phyloP scores from a whole-genome alignment of 2,888 invertebrate species.

The Lysandra coridon region DNA sequence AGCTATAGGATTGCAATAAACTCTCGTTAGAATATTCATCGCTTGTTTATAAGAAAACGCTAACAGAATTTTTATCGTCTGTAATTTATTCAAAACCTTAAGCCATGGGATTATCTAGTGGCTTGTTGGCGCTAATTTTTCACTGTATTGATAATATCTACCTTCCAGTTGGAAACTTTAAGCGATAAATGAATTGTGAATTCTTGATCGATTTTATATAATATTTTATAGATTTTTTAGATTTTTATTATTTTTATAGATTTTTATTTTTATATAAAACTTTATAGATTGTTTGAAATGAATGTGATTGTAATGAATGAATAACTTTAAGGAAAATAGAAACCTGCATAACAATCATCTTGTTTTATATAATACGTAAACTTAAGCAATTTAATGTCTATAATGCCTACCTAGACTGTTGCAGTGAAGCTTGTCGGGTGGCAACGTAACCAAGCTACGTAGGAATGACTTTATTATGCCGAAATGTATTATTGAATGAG shows the following conservation, averaged over 20 bases:
- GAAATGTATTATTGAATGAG: no score
- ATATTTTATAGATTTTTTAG: no score
- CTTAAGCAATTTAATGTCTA: no score
- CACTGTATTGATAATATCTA: not conserved
- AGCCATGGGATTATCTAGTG: conserved; percentile 1
- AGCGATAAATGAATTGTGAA: not conserved
- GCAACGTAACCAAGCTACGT: no score
- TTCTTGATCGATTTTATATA: not conserved
- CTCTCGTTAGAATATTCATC: conserved; percentile 3
- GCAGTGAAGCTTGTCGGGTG: no score
- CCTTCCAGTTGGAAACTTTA: not conserved
- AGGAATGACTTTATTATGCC: no score
- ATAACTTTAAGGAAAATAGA: no score
- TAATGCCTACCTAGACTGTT: no score
- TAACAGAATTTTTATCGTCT: conserved; percentile 18
- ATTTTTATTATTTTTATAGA: no score
- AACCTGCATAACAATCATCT: no score
- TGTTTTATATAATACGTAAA: no score
- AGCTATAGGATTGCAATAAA: not conserved
- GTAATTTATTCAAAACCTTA: conserved; percentile 20
- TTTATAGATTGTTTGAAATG: not conserved
- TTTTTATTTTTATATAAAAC: no score
- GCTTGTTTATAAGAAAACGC: conserved; percentile 18
- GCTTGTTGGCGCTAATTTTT: not conserved
- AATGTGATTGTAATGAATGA: not conserved